phyloP scores from a whole-genome alignment of 2,113 vertebrate species.

The Terrapene triunguis region DNA sequence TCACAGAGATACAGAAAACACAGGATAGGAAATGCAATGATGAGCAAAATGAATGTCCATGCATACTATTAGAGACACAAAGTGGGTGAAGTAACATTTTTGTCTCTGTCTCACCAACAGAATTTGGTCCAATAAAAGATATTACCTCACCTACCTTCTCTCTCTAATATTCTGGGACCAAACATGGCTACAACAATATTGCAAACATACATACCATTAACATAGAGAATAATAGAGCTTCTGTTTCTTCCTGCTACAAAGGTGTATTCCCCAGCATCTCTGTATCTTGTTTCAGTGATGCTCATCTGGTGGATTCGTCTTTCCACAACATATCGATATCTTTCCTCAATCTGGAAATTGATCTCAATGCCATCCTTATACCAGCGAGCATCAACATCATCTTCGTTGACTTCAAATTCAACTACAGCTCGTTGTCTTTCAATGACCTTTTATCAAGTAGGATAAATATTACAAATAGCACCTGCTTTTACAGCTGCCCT shows the following conservation, averaged over 20 bases:
- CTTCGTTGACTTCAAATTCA: slow-evolving; percentile 97
- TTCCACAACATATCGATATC: slow-evolving; percentile 90
- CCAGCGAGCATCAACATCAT: slow-evolving; percentile 95
- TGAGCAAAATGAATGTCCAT: neutral
- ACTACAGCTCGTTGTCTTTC: slow-evolving; percentile 93
- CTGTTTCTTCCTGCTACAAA: slow-evolving; percentile 94
- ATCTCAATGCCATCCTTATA: slow-evolving; percentile 94
- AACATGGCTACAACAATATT: neutral
- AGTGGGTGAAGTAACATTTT: neutral
- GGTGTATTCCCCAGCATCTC: slow-evolving; percentile 93
- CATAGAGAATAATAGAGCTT: slow-evolving; percentile 87
- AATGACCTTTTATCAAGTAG: slow-evolving; percentile 84
- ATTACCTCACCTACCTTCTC: neutral
- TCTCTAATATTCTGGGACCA: neutral
- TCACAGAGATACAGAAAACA: neutral
- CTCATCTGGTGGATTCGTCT: slow-evolving; percentile 93
- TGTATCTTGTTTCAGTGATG: slow-evolving; percentile 91
- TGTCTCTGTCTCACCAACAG: neutral
- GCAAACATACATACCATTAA: slow-evolving; percentile 85
- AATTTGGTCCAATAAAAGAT: neutral
- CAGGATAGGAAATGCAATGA: neutral
- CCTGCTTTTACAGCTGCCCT: neutral
- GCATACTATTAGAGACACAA: slow-evolving; percentile 82
- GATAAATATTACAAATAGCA: slow-evolving; percentile 16
- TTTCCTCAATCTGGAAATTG: slow-evolving; percentile 87